phyloP scores from a whole-genome alignment of 2,113 vertebrate genomes.

The Tylochromis polylepis region DNA sequence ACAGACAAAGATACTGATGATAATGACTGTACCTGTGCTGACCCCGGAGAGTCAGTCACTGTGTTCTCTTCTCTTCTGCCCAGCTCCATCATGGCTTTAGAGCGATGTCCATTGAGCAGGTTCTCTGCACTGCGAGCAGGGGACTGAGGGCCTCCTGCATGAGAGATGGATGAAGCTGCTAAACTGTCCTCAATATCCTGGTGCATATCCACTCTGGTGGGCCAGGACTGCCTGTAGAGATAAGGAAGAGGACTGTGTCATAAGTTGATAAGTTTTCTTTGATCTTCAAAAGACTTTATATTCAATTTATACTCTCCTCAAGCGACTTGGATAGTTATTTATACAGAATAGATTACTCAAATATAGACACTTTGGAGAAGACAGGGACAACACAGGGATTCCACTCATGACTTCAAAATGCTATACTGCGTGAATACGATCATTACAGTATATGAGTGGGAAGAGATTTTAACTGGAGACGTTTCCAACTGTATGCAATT shows the following conservation, averaged over 20 bases:
- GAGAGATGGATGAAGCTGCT: conserved; percentile 87
- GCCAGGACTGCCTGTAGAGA: conserved; percentile 88
- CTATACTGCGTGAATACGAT: neutral
- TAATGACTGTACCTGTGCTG: neutral
- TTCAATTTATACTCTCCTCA: neutral
- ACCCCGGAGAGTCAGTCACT: conserved; percentile 42
- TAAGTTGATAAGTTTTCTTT: neutral
- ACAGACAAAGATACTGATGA: neutral
- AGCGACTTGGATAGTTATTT: neutral
- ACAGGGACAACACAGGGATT: neutral
- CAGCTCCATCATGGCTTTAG: conserved; percentile 81
- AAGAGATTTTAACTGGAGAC: neutral
- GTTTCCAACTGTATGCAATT: neutral
- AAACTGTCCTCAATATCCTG: conserved; percentile 95
- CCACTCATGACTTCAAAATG: neutral
- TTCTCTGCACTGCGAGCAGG: conserved; percentile 86
- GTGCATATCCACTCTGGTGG: conserved; percentile 89
- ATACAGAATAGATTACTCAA: neutral
- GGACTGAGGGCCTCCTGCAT: conserved; percentile 81
- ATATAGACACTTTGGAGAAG: neutral
- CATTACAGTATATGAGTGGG: neutral
- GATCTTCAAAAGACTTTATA: neutral
- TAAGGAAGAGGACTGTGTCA: neutral
- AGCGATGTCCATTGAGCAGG: conserved; percentile 88
- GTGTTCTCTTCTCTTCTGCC: conserved; percentile 80